Evolutionary conservation across 2,797 vertebrate genomes (phyloP), one percentile per base, ranked within the genome.

Genomic region (Muscicapa striata): DNA sequence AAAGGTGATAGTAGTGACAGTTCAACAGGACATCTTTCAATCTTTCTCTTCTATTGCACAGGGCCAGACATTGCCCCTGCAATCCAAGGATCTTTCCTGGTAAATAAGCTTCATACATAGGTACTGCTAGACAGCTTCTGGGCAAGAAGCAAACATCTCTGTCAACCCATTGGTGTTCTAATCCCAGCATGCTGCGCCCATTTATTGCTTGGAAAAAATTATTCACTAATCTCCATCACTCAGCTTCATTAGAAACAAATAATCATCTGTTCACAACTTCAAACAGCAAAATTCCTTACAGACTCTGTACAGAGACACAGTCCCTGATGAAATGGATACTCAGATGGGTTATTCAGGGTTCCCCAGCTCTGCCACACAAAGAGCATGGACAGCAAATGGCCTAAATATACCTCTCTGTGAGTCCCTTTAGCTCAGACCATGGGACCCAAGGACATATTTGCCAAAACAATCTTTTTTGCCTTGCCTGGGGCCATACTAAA

Each of bases 381-480:
- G 24, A 61, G 68, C 36, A 69, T 1, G 23, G 70, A 18, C 36
- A 93, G 80, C 79, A 95, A 94, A 94, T 91, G 84, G 95, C 30
- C 72, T 83, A 46, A 92, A 77, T 54, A 43, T 46, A 89, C 38
- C n/a, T 83, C 84, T 87, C 82, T 9, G 9, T 36, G 45, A 83
- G 72, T 54, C 43, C 34, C 64, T 91, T 85, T 80, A 92, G 49
- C 57, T 87, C 78, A 91, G 87, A 61, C 41, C 72, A 81, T 1
- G 0, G 52, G 58, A 92, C 68, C 10, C 75, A 81, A 87, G 34
- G 38, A 75, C 29, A 45, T 20, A 85, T 30, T 83, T 92, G 87
- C 84, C 93, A 93, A 95, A 95, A 91, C 23, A 96, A 85, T 77
- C 64, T 76, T 92, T 84, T 87, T 72, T 87, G 61, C 30, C 30